Evolutionary conservation across 37 sponge, comb jelly and placozoan genomes (phyloP), one percentile per base, ranked within the genome.

Genomic region (Bolinopsis microptera): DNA sequence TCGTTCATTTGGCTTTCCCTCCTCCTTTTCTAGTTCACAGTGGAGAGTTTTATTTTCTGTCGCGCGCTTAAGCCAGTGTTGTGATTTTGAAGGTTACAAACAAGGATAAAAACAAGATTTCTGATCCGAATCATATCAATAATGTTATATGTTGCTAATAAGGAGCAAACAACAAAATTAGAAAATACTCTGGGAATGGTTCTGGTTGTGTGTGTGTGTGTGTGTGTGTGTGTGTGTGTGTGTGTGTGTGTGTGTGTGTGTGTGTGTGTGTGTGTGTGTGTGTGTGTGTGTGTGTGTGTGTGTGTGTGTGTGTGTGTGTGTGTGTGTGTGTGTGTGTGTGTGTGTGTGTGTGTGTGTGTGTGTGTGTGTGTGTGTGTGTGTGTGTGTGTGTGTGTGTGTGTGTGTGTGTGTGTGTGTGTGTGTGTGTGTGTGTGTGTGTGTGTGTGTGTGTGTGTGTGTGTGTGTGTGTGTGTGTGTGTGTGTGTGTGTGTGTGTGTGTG

Each of bases 161-260:
- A n/a, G n/a, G n/a, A n/a, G n/a, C n/a, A n/a, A n/a, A n/a, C n/a
- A n/a, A n/a, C n/a, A n/a, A n/a, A n/a, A n/a, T n/a, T n/a, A n/a
- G n/a, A n/a, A n/a, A n/a, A n/a, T n/a, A n/a, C n/a, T n/a, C n/a
- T 92, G 92, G 48, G 24, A 21, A 18, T 61, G 92, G 48, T 68
- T 92, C 69, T 92, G 92, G 48, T 68, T 92, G 92, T 38, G 75
- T 90, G 92, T 94, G 76, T 94, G 92, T 90, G 92, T 90, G 92
- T 88, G 92, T 70, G 94, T 39, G 94, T 27, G 93, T 94, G 94
- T 41, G 93, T 92, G 69, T 92, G 92, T 68, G 94, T 95, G 92
- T 90, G 92, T 86, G 93, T 88, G 93, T 83, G 93, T 92, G 92
- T 92, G 92, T 94, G 94, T 94, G 92, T 92, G 94, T 92, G 94